These are phyloP conservation scores for Acutogordius australiensis DNA, from an alignment of 2,888 invertebrate species.

Conservation along the genomic window DNA sequence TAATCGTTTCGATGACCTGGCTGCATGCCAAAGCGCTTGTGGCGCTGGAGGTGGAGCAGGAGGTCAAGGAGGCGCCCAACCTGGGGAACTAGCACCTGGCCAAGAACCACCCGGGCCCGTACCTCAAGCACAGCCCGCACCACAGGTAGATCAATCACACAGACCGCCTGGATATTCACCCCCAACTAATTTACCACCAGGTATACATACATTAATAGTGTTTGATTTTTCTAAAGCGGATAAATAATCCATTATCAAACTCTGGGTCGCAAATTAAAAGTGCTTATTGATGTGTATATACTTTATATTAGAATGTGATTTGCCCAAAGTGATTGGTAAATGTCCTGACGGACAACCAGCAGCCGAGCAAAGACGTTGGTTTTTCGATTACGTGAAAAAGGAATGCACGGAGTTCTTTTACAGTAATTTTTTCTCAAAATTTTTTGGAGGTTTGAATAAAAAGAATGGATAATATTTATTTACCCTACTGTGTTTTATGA, in stretches of 20 bases:
- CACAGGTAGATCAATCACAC: background rate
- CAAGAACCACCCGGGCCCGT: background rate
- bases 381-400: conserved; percentile 2
- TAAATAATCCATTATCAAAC: too few species aligned
- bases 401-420: background rate
- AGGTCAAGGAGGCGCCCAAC: too few species aligned
- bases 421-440: too few species aligned
- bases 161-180: background rate
- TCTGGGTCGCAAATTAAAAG: too few species aligned
- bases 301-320: conserved; percentile 1
- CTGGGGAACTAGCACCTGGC: too few species aligned
- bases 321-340: background rate
- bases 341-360: background rate
- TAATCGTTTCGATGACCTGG: conserved; percentile 9
- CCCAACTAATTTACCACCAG: background rate
- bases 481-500: too few species aligned
- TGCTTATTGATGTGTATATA: too few species aligned
- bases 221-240: too few species aligned
- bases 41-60: too few species aligned
- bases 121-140: conserved; percentile 8
- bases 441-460: too few species aligned
- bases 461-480: too few species aligned
- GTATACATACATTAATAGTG: too few species aligned
- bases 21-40: background rate
- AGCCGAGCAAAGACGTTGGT: background rate